Conservation (phyloP, 2,113 vertebrate genomes). For the Astur gentilis region DNA sequence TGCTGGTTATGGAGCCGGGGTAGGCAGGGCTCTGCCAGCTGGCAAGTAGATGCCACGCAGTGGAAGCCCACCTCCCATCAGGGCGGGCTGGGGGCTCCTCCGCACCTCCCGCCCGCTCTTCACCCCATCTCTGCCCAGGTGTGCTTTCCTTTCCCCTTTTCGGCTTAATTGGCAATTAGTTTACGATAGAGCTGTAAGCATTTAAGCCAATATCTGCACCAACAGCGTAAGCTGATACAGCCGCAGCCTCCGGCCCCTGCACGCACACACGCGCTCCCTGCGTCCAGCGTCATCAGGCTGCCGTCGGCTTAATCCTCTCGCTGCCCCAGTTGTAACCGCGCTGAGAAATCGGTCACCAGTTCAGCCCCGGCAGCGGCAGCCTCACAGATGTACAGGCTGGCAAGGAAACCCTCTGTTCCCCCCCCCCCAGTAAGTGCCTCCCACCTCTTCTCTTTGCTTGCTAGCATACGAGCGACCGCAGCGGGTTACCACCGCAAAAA, state of each 20-base stretch:
- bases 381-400: background rate
- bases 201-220: conserved; percentile 42
- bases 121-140: background rate
- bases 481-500: background rate
- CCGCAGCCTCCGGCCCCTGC: background rate
- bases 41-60: accelerated
- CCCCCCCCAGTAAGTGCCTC: background rate
- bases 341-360: background rate
- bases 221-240: background rate
- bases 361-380: background rate
- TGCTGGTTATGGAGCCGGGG: background rate
- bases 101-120: accelerated
- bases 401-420: background rate
- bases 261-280: background rate
- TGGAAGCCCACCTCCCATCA: too few species aligned
- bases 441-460: conserved; percentile 37
- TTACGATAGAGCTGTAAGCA: conserved; percentile 9
- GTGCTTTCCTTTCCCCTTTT: background rate
- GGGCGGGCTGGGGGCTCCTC: background rate
- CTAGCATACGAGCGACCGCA: conserved; percentile 6
- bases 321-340: background rate
- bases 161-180: conserved; percentile 40
- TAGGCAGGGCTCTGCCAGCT: background rate
- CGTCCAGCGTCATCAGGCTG: background rate
- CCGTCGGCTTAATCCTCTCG: background rate